Conservation (phyloP, 2,888 invertebrate species). For the Pycnomerus fuliginosus region DNA sequence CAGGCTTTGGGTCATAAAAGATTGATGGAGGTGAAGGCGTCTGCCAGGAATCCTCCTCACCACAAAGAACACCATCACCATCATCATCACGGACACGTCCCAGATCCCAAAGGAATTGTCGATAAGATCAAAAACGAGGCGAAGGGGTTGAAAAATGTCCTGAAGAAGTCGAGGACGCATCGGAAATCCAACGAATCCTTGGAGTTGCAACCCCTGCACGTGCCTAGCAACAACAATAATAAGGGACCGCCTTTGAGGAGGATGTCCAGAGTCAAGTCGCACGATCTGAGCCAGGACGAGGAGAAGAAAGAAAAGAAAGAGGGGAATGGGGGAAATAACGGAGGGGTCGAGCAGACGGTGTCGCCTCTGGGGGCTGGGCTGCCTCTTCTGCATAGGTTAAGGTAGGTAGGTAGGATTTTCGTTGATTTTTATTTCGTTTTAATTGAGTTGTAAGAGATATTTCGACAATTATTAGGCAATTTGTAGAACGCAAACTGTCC, state of each 20-base stretch:
- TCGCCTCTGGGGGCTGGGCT: constrained; percentile 83
- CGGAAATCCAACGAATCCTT: constrained; percentile 63
- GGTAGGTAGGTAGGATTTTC: constrained; percentile 31
- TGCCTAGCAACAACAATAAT: constrained; percentile 52
- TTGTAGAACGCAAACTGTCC: no score
- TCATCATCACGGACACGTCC: constrained; percentile 29
- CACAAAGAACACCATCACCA: constrained; percentile 31
- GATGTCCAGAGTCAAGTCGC: constrained; percentile 74
- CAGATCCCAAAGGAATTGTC: constrained; percentile 70
- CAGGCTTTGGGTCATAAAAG: constrained; percentile 84
- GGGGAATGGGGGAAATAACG: constrained; percentile 46
- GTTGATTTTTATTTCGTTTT: no score
- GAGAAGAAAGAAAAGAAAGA: constrained; percentile 38
- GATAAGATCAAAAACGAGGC: constrained; percentile 83
- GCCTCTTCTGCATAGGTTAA: constrained; percentile 74
- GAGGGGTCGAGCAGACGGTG: constrained; percentile 45
- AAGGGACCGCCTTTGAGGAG: constrained; percentile 68
- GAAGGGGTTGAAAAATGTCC: constrained; percentile 65
- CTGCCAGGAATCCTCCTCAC: constrained; percentile 45
- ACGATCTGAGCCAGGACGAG: constrained; percentile 61
- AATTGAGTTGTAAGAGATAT: no score
- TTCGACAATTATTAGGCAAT: no score
- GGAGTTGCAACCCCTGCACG: constrained; percentile 65
- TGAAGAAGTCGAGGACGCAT: constrained; percentile 59
- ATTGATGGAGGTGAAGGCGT: constrained; percentile 74